Conservation (phyloP, 2,797 vertebrate species). For the Pelochelys cantorii region DNA sequence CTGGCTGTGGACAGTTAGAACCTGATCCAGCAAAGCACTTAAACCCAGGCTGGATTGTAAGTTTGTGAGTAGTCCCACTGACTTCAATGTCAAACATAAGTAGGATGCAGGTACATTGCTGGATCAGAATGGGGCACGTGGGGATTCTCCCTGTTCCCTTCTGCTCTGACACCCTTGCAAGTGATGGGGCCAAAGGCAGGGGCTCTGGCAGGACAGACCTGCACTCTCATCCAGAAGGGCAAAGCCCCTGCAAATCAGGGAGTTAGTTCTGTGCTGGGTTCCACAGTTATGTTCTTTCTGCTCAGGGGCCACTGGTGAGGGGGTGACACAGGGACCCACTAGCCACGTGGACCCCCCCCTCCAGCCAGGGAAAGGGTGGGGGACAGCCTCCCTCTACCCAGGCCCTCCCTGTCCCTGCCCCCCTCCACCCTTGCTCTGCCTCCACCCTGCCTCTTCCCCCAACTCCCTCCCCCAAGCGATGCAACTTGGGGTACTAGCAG, state of each 20-base stretch:
- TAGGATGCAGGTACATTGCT: background rate
- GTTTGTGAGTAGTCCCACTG: background rate
- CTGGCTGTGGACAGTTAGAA: background rate
- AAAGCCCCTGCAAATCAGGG: background rate
- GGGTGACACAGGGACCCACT: too few species aligned
- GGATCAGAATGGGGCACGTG: background rate
- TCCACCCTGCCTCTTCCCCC: too few species aligned
- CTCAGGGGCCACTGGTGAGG: too few species aligned
- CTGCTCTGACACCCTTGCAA: background rate
- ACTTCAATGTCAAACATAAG: background rate
- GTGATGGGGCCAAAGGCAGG: background rate
- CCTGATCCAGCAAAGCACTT: background rate
- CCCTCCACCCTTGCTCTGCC: too few species aligned
- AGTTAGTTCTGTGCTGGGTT: background rate
- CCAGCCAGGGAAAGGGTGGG: too few species aligned
- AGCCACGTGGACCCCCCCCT: too few species aligned
- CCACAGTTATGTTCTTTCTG: background rate
- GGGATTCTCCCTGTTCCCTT: background rate
- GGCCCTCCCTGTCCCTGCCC: too few species aligned
- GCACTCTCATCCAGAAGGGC: background rate
- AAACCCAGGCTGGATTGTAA: background rate
- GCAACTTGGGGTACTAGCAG: too few species aligned
- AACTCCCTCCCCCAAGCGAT: too few species aligned
- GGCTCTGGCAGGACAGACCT: background rate
- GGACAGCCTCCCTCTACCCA: too few species aligned